Conservation (phyloP, 2,888 invertebrate genomes). For the Drosophila subsilvestris region DNA sequence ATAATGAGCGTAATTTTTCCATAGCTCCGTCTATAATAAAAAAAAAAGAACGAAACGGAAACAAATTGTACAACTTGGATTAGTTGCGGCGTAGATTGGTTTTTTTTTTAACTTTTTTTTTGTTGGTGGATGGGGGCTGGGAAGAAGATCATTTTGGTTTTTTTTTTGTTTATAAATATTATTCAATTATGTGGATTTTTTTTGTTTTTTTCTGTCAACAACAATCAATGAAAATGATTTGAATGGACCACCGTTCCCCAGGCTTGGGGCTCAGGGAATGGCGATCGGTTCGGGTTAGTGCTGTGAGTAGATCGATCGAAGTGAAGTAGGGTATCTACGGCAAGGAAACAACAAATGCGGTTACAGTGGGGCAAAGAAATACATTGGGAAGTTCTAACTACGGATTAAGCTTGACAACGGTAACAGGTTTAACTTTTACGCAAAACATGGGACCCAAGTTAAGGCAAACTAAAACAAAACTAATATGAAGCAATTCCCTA, state of each 20-base stretch:
- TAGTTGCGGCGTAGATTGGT: conserved; percentile 60
- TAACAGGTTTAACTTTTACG: conserved; percentile 7
- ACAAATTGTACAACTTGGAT: conserved; percentile 73
- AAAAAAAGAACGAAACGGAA: conserved; percentile 64
- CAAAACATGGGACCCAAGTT: conserved; percentile 13
- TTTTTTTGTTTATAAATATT: conserved; percentile 19
- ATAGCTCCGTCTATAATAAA: conserved; percentile 78
- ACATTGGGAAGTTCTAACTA: conserved; percentile 28
- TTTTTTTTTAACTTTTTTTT: conserved; percentile 31
- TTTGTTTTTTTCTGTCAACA: conserved; percentile 37
- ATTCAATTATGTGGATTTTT: conserved; percentile 17
- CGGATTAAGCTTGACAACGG: conserved; percentile 21
- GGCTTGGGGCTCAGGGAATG: not conserved
- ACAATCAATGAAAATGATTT: conserved; percentile 43
- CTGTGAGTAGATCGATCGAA: conserved; percentile 29
- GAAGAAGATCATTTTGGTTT: conserved; percentile 10
- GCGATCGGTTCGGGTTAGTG: conserved; percentile 33
- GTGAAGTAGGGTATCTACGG: conserved; percentile 34
- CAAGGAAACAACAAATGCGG: conserved; percentile 39
- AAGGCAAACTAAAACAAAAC: conserved; percentile 31
- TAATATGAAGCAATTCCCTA: conserved; percentile 8
- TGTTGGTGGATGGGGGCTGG: conserved; percentile 17
- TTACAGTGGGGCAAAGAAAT: conserved; percentile 13
- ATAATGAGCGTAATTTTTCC: conserved; percentile 79
- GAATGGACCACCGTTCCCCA: conserved; percentile 22